A percentile compares a stretch with the other conserved stretches of the same genome.
These are phyloP conservation scores for Pseudotriccus pelzelni DNA, from an alignment of 2,797 vertebrate genomes.

Conservation along the genomic window DNA sequence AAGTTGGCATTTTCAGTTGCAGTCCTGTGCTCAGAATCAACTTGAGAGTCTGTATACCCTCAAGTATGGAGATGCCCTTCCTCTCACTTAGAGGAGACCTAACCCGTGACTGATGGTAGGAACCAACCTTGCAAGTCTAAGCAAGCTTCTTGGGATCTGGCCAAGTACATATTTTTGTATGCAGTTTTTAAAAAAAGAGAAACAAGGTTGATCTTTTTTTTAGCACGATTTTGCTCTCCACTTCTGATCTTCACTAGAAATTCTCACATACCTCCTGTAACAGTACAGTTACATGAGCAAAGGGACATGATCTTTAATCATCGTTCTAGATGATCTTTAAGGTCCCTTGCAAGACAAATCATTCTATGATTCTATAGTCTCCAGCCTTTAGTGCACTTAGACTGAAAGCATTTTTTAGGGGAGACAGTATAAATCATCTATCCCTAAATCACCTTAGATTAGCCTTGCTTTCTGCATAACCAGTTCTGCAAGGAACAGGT, in stretches of 20 bases:
- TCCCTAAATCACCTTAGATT: background rate
- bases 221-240: background rate
- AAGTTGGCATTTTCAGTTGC: background rate
- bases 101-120: fast-evolving
- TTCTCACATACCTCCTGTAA: background rate
- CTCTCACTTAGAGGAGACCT: background rate
- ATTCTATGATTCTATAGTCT: background rate
- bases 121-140: background rate
- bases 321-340: background rate
- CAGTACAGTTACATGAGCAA: background rate
- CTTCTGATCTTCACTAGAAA: background rate
- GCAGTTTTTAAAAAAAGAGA: background rate
- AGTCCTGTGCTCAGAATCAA: background rate
- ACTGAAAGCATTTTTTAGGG: background rate
- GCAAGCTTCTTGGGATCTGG: background rate
- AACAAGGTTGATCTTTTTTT: background rate
- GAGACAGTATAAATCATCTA: background rate
- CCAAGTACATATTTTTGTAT: background rate
- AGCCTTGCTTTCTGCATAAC: background rate
- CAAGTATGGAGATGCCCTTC: background rate
- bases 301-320: background rate
- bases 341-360: background rate
- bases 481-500: background rate
- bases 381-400: background rate
- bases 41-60: background rate